phyloP scores from a whole-genome alignment of 1,140 invertebrate genomes.

The Callitettix versicolor region DNA sequence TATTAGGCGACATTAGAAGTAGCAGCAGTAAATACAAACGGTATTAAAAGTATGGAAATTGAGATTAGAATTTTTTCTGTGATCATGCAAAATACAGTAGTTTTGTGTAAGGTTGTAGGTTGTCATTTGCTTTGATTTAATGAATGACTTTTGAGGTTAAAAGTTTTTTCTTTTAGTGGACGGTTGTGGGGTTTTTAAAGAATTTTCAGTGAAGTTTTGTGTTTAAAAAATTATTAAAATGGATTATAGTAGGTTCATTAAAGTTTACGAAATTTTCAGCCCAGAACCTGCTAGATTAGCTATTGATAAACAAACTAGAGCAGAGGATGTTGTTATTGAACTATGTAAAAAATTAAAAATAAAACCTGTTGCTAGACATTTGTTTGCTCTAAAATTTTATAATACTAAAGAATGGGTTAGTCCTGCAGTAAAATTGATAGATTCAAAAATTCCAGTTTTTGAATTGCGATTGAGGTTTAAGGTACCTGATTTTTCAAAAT shows the following conservation, averaged over 20 bases:
- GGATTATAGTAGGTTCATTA: constrained; percentile 10
- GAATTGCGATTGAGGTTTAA: constrained; percentile 71
- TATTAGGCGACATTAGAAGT: too few species aligned
- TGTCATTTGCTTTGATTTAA: too few species aligned
- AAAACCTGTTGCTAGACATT: constrained; percentile 57
- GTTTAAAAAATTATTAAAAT: too few species aligned
- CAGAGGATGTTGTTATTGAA: constrained; percentile 59
- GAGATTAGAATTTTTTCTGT: too few species aligned
- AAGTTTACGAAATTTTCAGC: constrained; percentile 7
- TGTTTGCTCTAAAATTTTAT: constrained; percentile 58
- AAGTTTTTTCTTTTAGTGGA: too few species aligned
- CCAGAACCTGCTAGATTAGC: not conserved
- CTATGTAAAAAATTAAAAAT: constrained; percentile 58
- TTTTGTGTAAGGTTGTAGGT: too few species aligned
- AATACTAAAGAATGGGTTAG: constrained; percentile 52
- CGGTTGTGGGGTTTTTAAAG: too few species aligned
- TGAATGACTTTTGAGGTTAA: too few species aligned
- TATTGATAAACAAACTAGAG: constrained; percentile 28
- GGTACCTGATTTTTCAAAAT: constrained; percentile 44
- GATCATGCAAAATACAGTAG: too few species aligned
- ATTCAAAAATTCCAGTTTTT: constrained; percentile 42
- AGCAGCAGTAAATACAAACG: too few species aligned
- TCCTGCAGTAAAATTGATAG: constrained; percentile 41
- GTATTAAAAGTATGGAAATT: too few species aligned
- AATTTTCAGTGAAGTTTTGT: too few species aligned